These are phyloP conservation scores for Zoanthus solanderi DNA, from an alignment of 92 coral and sea anemone genomes.

Conservation along the genomic window DNA sequence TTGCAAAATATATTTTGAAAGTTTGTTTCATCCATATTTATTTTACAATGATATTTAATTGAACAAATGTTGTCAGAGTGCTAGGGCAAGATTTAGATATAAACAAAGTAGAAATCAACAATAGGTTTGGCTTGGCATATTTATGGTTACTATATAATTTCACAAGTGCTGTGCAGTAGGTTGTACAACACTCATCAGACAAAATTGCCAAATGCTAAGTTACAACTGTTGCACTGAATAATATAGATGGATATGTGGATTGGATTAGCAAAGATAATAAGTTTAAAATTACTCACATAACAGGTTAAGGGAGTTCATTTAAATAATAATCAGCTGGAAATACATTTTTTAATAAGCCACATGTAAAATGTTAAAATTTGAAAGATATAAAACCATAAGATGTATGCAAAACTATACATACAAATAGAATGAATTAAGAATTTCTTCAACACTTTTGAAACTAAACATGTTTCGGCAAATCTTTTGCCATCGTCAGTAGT, in stretches of 20 bases:
- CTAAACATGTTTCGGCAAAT: too few relatives aligned
- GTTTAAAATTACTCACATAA: neutral
- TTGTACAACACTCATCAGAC: neutral
- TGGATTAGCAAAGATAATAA: neutral
- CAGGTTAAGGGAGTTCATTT: neutral
- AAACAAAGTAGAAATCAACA: constrained; percentile 3
- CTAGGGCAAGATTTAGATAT: neutral
- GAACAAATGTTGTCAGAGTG: neutral
- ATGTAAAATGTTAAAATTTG: constrained; percentile 1
- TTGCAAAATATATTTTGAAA: neutral
- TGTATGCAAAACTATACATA: neutral
- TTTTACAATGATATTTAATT: neutral
- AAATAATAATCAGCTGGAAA: neutral
- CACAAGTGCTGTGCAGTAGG: neutral
- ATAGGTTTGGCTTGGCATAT: neutral
- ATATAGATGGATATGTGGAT: neutral
- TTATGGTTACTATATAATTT: neutral
- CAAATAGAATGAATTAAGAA: neutral
- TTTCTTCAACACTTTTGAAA: neutral
- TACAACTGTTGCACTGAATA: neutral
- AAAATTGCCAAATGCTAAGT: constrained; percentile 3
- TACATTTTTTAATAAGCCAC: neutral
- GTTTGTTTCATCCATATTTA: neutral
- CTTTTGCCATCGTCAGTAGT: too few relatives aligned
- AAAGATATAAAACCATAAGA: neutral